A percentile compares a stretch with the other conserved stretches of the same genome.
phyloP scores from a whole-genome alignment of 2,797 vertebrate species.

The Ataeniobius toweri region DNA sequence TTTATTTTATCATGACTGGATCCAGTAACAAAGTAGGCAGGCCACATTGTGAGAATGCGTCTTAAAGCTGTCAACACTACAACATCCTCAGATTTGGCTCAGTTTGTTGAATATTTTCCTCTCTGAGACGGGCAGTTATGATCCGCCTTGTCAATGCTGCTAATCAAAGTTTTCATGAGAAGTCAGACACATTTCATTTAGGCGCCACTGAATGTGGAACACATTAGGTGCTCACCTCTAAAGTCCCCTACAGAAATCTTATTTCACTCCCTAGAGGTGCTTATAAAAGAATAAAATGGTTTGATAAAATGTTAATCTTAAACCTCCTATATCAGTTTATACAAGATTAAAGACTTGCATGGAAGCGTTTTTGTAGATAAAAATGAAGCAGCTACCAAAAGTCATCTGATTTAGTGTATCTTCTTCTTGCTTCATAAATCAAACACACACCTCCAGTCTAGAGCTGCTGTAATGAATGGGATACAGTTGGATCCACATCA shows the following conservation, averaged over 20 bases:
- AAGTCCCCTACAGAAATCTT: neutral
- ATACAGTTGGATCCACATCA: conserved; percentile 32
- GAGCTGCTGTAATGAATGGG: conserved; percentile 35
- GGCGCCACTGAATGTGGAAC: neutral
- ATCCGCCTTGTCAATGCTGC: neutral
- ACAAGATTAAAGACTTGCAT: neutral
- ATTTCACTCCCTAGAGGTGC: neutral
- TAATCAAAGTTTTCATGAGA: neutral
- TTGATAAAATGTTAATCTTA: neutral
- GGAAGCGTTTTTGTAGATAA: neutral
- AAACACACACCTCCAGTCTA: conserved; percentile 1
- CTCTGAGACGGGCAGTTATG: neutral
- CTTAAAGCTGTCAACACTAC: no score
- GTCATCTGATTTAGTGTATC: conserved; percentile 5
- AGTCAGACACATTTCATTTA: neutral
- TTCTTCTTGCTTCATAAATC: conserved; percentile 26
- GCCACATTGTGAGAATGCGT: no score
- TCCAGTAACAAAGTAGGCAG: no score
- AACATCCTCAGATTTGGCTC: neutral
- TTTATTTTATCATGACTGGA: no score
- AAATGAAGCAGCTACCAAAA: neutral
- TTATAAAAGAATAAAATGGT: neutral
- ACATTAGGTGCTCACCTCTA: neutral
- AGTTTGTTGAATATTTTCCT: neutral
- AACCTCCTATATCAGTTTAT: neutral